phyloP scores from a whole-genome alignment of 2,888 invertebrate genomes.

The Heliconius sara region DNA sequence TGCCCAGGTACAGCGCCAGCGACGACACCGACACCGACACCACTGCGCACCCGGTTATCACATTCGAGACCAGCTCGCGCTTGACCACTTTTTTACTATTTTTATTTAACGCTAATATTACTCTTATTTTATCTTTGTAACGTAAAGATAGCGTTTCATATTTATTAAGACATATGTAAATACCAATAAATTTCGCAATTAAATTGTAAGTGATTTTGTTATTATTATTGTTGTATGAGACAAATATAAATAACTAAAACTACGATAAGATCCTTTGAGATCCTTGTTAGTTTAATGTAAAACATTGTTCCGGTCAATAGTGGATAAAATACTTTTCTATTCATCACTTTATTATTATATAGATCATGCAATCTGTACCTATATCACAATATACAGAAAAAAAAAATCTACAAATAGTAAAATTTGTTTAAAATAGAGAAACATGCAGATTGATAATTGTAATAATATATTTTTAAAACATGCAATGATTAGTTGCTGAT shows the following conservation, averaged over 20 bases:
- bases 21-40: slow-evolving; percentile 86
- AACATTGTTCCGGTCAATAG: not conserved
- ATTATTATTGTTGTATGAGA: no score
- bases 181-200: not conserved
- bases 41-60: slow-evolving; percentile 71
- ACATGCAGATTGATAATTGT: slow-evolving; percentile 25
- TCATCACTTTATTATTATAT: not conserved
- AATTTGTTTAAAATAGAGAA: slow-evolving; percentile 22
- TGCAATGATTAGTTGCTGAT: slow-evolving; percentile 41
- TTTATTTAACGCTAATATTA: not conserved
- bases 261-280: no score
- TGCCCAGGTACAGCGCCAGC: slow-evolving; percentile 87
- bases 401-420: slow-evolving; percentile 5
- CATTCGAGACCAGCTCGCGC: no score
- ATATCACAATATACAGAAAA: not conserved
- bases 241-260: no score
- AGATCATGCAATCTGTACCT: slow-evolving; percentile 20
- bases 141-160: not conserved
- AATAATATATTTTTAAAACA: slow-evolving; percentile 31
- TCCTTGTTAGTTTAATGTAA: no score
- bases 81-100: no score
- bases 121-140: not conserved
- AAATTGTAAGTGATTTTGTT: no score
- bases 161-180: not conserved
- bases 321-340: not conserved